Evolutionary conservation across 2,797 vertebrate species (phyloP).

Genomic region (Schizopygopsis pylzovi): DNA sequence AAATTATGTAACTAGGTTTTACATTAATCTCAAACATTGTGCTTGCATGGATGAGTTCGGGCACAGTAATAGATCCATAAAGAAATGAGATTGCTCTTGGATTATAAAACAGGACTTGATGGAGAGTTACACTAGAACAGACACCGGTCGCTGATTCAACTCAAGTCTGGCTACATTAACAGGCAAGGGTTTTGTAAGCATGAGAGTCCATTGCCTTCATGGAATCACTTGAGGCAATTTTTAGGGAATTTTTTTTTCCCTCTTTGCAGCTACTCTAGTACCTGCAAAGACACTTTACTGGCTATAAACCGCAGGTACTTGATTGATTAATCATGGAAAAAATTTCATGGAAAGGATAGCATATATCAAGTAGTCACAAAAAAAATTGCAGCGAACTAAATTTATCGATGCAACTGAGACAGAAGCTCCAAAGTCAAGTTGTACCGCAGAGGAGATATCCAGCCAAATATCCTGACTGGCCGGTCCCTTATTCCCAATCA

Average conservation of each 20-base stretch:
- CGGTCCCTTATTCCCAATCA: constrained; percentile 44
- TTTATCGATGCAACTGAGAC: constrained; percentile 25
- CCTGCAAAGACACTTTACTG: constrained; percentile 32
- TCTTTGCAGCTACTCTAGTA: constrained; percentile 8
- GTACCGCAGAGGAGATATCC: constrained; percentile 43
- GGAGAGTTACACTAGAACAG: constrained; percentile 39
- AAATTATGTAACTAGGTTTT: constrained; percentile 46
- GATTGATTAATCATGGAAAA: constrained; percentile 43
- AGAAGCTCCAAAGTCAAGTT: constrained; percentile 31
- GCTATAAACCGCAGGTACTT: constrained; percentile 13
- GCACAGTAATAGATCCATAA: constrained; percentile 34
- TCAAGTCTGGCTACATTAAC: constrained; percentile 11
- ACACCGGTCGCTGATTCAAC: constrained; percentile 19
- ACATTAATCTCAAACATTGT: constrained; percentile 42
- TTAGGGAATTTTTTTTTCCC: background rate
- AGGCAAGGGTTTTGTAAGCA: constrained; percentile 29
- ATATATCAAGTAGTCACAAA: constrained; percentile 29
- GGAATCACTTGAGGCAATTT: constrained; percentile 2
- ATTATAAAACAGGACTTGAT: constrained; percentile 45
- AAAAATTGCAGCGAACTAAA: constrained; percentile 16
- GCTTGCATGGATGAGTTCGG: constrained; percentile 32
- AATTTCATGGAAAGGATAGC: constrained; percentile 31
- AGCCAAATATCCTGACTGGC: constrained; percentile 42
- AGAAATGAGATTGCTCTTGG: constrained; percentile 39
- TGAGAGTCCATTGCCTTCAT: background rate